Conservation (phyloP, 2,113 vertebrate species). For the Pseudorasbora parva region DNA sequence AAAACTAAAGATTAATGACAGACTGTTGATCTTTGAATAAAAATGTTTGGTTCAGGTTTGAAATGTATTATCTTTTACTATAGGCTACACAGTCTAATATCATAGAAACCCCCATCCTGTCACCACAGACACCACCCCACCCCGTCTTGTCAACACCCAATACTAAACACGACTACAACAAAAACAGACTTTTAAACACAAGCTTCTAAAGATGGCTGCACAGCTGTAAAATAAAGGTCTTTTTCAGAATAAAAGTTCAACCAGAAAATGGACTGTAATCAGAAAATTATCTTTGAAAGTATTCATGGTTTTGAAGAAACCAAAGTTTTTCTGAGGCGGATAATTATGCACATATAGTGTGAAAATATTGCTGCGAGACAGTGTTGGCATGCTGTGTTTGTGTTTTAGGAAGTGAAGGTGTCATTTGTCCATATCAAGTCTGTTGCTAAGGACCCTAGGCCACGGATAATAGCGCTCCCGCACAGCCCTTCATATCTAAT, state of each 20-base stretch:
- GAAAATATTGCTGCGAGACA: conserved; percentile 30
- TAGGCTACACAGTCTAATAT: no score
- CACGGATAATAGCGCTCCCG: conserved; percentile 43
- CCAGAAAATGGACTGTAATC: background rate
- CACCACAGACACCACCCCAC: no score
- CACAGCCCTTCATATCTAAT: conserved; percentile 57
- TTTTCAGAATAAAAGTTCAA: background rate
- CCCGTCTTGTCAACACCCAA: no score
- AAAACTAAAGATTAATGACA: no score
- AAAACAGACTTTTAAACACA: no score
- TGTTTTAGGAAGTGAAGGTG: conserved; percentile 53
- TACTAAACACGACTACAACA: no score
- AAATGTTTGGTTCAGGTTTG: no score
- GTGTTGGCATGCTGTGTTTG: conserved; percentile 37
- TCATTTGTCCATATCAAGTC: conserved; percentile 49
- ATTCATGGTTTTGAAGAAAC: background rate
- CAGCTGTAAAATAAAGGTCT: background rate
- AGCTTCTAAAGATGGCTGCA: no score
- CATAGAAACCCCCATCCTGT: no score
- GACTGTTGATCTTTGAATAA: no score
- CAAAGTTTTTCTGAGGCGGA: background rate
- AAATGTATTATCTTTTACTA: no score
- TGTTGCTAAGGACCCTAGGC: conserved; percentile 60
- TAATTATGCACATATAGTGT: conserved; percentile 12
- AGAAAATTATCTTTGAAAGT: background rate